Base-by-base conservation (phyloP, 2,888 invertebrate genomes). In the Antheraea yamamai region DNA sequence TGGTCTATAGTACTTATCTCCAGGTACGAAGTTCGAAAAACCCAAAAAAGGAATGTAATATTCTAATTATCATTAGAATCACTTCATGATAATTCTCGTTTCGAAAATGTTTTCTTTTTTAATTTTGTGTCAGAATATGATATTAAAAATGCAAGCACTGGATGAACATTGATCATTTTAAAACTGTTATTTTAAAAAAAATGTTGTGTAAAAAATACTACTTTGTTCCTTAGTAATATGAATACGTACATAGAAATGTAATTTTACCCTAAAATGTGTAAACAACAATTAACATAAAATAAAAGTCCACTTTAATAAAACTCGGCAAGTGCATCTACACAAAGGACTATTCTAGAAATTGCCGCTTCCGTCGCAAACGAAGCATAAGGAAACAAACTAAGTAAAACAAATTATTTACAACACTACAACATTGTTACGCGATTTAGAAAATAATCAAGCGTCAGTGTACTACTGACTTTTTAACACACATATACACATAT, bases 311-410 rank as follows among this genome's bases (percentile, higher is more conserved):
- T 0, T 66, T 26, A 70, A n/a, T 84, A 84, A 84, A 82, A 84
- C 82, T 80, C 81, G 84, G 79, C 81, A 82, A 82, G 80, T 78
- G 78, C 81, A 77, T 80, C 39, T 39, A 83, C 91, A 92, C 92
- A 92, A 93, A 91, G 91, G 91, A 85, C 91, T 89, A 89, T 92
- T 92, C 88, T 87, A 85, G 84, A 87, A 90, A 91, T 89, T 91
- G 89, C 77, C 81, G 86, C 88, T 91, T 90, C 90, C 88, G 87
- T 85, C 85, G 84, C 85, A 83, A 84, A 85, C 84, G 84, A 85
- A 81, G 83, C 85, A 88, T 89, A 86, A 88, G 91, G 91, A 92
- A 92, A 89, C 83, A 83, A 87, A 87, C 88, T 81, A 84, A 87
- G 87, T 87, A 82, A 87, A 88, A 88, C 87, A 87, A 87, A 84